phyloP scores from a whole-genome alignment of 2,113 vertebrate species.

The Entelurus aequoreus region DNA sequence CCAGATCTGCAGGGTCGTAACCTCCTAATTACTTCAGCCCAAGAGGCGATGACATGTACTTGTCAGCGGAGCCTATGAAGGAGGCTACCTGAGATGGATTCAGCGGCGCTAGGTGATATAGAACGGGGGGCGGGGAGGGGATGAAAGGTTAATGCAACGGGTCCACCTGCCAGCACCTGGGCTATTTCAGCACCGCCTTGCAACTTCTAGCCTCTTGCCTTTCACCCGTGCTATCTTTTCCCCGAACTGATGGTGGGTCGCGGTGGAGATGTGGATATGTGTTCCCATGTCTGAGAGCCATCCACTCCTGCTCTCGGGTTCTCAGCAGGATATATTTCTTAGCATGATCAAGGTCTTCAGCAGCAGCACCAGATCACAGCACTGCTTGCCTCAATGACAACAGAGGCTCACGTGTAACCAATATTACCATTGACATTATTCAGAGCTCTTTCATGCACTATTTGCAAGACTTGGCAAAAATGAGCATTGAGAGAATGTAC shows the following conservation, averaged over 20 bases:
- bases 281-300: constrained; percentile 60
- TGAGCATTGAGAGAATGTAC: too few relatives aligned
- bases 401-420: neutral
- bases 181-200: constrained; percentile 51
- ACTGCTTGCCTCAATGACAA: neutral
- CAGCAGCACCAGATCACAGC: constrained; percentile 49
- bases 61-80: constrained; percentile 49
- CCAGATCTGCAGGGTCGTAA: constrained; percentile 52
- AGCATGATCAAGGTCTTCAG: constrained; percentile 61
- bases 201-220: constrained; percentile 54
- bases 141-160: constrained; percentile 58
- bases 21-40: constrained; percentile 55
- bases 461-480: too few relatives aligned
- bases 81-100: constrained; percentile 53
- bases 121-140: constrained; percentile 41
- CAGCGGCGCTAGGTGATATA: constrained; percentile 40
- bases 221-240: constrained; percentile 39
- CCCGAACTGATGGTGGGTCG: constrained; percentile 14
- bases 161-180: constrained; percentile 44
- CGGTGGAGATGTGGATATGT: constrained; percentile 41
- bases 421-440: neutral
- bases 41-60: constrained; percentile 46
- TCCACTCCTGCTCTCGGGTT: constrained; percentile 52
- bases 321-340: constrained; percentile 34
- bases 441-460: too few relatives aligned